These are phyloP conservation scores for Diplodus sargus DNA, from an alignment of 2,797 vertebrate species.

Conservation along the genomic window DNA sequence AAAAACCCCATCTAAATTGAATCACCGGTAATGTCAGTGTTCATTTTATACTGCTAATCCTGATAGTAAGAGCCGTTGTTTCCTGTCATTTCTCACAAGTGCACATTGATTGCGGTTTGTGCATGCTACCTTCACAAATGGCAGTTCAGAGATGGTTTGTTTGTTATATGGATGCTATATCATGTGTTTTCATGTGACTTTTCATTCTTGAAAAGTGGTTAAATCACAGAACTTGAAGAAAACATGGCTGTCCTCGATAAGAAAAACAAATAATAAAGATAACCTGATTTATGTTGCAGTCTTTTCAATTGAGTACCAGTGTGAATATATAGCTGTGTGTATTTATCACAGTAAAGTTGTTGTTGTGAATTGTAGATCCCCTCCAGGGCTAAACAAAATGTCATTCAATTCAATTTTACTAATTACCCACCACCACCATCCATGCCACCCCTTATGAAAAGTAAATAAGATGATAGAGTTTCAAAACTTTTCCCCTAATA, in stretches of 20 bases:
- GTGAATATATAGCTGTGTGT: background rate
- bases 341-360: background rate
- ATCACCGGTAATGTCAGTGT: slow-evolving; percentile 35
- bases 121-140: slow-evolving; percentile 48
- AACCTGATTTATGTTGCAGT: slow-evolving; percentile 45
- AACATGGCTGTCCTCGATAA: slow-evolving; percentile 43
- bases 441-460: background rate
- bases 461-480: background rate
- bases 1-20: background rate
- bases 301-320: slow-evolving; percentile 1
- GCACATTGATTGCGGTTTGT: slow-evolving; percentile 54
- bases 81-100: slow-evolving; percentile 24
- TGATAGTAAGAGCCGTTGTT: slow-evolving; percentile 19
- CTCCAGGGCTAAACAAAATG: background rate
- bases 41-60: slow-evolving; percentile 29
- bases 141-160: slow-evolving; percentile 18
- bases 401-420: background rate
- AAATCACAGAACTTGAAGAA: slow-evolving; percentile 48
- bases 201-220: slow-evolving; percentile 53
- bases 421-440: background rate
- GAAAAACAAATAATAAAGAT: slow-evolving; percentile 60
- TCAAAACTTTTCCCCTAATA: background rate
- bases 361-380: background rate
- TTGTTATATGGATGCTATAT: slow-evolving; percentile 40
- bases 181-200: slow-evolving; percentile 60